Base-by-base conservation (phyloP, 1,140 invertebrate genomes). In the Drosophila insularis region DNA sequence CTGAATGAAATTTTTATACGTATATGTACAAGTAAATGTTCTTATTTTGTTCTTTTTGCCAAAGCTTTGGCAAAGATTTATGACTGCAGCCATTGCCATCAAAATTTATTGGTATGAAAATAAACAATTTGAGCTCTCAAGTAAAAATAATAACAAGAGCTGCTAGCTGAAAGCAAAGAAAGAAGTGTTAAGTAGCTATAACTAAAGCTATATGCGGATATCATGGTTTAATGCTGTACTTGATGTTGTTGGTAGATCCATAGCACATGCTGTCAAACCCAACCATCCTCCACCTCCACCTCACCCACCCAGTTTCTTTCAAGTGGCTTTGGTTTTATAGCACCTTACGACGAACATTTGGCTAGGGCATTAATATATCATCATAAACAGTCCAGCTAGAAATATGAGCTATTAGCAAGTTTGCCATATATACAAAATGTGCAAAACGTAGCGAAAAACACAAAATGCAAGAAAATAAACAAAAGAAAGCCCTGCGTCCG, bases 291-390 rank as follows among this genome's bases (percentile, higher is more conserved):
- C 11, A 1, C 43, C 19, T 21, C 17, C 17, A n/a, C n/a, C n/a
- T n/a, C n/a, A n/a, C n/a, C n/a, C n/a, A n/a, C n/a, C n/a, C 7
- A 8, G 14, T 8, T 19, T 10, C 67, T 65, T 74, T 81, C 81
- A 72, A 86, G 81, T 86, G 81, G 82, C 74, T 86, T 67, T 46
- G 50, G 17, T 87, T 62, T 86, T 81, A 86, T 86, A 71, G 56
- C 74, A 86, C 74, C 81, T 81, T 68, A 40, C 64, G 14, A 31
- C 66, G 7, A 61, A 53, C 66, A 62, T 61, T 75, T 63, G 81
- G 81, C 74, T 71, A 56, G 66, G 23, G 66, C 78, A 86, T 86
- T 87, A 86, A 86, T 87, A 81, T 78, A 86, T 86, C 81, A 86
- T 81, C 71, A 87, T 86, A 87, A 86, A 86, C 76, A 70, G 27